Percentiles rank a stretch among this genome's conserved stretches.
Evolutionary conservation across 2,113 vertebrate genomes (phyloP).

Genomic region (rabbit (Oryctolagus cuniculus)): DNA sequence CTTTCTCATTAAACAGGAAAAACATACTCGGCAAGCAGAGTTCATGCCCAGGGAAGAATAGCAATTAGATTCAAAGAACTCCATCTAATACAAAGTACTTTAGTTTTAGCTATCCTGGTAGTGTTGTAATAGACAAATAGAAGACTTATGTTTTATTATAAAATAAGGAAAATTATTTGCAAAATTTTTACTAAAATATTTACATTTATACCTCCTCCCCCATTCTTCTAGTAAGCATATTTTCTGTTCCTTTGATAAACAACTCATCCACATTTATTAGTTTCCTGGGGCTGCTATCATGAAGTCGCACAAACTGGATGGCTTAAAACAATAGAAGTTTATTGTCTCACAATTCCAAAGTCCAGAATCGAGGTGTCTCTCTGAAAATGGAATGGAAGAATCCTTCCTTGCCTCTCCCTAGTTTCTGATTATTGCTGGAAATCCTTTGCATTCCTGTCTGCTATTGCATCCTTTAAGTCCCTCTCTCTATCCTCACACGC

Average conservation of each 20-base stretch:
- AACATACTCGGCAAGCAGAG: not conserved
- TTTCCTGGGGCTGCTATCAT: not conserved
- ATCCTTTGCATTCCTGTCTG: not conserved
- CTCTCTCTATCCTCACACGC: not conserved
- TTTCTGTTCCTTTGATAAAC: conserved; percentile 1
- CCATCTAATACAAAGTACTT: not conserved
- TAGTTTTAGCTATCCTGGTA: not conserved
- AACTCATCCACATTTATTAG: not conserved
- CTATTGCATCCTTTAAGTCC: not conserved
- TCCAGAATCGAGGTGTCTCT: not conserved
- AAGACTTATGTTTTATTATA: not conserved
- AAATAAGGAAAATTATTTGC: conserved; percentile 45
- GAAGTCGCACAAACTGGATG: not conserved
- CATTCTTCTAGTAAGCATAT: not conserved
- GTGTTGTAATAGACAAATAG: not conserved
- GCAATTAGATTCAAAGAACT: conserved; percentile 6
- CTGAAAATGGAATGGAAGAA: not conserved
- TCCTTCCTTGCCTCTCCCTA: not conserved
- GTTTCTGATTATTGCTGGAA: not conserved
- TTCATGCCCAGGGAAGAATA: conserved; percentile 19
- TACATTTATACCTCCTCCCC: not conserved
- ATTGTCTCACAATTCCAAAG: not conserved
- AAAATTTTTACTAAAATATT: not conserved
- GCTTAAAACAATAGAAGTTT: not conserved
- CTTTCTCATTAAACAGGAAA: conserved; percentile 1